A percentile compares a stretch with the other conserved stretches of the same genome.
phyloP scores from a whole-genome alignment of 1,140 invertebrate species.

The Stegodyphus dumicola region DNA sequence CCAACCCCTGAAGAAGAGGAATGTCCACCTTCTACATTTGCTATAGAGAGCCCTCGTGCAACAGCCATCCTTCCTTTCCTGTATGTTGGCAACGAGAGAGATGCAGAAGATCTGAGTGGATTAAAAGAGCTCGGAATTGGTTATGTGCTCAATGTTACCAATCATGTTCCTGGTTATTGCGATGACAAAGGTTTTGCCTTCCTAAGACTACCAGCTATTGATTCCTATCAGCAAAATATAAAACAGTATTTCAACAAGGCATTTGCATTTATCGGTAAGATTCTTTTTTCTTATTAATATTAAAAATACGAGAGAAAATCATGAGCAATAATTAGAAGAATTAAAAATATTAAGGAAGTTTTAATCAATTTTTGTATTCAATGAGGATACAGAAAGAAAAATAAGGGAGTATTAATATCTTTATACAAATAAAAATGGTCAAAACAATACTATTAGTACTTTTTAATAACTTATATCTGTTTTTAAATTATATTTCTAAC shows the following conservation, averaged over 20 bases:
- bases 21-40: not conserved
- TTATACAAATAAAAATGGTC: too few relatives aligned
- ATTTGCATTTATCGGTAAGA: conserved; percentile 90
- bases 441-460: too few relatives aligned
- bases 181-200: conserved; percentile 79
- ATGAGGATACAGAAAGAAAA: too few relatives aligned
- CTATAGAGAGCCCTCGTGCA: conserved; percentile 77
- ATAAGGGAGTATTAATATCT: too few relatives aligned
- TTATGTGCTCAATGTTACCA: conserved; percentile 85
- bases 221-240: conserved; percentile 88
- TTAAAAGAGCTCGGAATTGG: conserved; percentile 77
- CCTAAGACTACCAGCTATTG: conserved; percentile 84
- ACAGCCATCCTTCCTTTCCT: conserved; percentile 87
- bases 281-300: not conserved
- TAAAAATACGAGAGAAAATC: too few relatives aligned
- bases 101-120: conserved; percentile 80
- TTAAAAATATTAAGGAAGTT: too few relatives aligned
- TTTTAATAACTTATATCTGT: too few relatives aligned
- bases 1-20: conserved; percentile 37
- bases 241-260: conserved; percentile 93
- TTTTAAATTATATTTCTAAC: too few relatives aligned
- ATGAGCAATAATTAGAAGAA: too few relatives aligned
- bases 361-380: too few relatives aligned
- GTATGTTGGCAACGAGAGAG: conserved; percentile 86
- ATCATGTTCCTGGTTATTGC: conserved; percentile 79